Conservation (phyloP, 2,888 invertebrate species). For the Ectropis crepuscularia region DNA sequence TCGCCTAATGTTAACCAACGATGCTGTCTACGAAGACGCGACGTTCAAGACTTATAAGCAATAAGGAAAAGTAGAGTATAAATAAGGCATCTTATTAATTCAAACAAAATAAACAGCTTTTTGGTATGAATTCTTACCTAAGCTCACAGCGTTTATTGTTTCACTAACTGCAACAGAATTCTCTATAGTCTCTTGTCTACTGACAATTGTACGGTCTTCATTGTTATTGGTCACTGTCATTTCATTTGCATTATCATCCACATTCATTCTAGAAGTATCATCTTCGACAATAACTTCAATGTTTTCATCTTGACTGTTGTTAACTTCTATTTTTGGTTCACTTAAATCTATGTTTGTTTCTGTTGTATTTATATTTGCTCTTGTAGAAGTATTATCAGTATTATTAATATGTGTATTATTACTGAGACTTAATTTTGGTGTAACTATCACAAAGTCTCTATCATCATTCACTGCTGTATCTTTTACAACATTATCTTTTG, state of each 20-base stretch:
- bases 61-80: too few relatives aligned
- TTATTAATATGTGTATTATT: neutral
- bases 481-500: too few relatives aligned
- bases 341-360: neutral
- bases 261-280: constrained; percentile 1
- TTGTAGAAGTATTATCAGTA: neutral
- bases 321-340: neutral
- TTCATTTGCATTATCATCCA: constrained; percentile 8
- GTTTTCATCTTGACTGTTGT: neutral
- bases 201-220: neutral
- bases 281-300: neutral
- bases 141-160: neutral
- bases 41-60: too few relatives aligned
- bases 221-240: neutral
- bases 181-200: neutral
- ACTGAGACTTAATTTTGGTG: too few relatives aligned
- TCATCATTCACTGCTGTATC: too few relatives aligned
- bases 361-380: too few relatives aligned
- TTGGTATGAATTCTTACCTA: constrained; percentile 1
- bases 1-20: too few relatives aligned
- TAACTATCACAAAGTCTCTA: too few relatives aligned
- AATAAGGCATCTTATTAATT: too few relatives aligned
- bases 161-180: neutral
- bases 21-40: too few relatives aligned
- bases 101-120: too few relatives aligned